Base-by-base conservation (phyloP, 2,113 vertebrate species). In the Tamias sibiricus region DNA sequence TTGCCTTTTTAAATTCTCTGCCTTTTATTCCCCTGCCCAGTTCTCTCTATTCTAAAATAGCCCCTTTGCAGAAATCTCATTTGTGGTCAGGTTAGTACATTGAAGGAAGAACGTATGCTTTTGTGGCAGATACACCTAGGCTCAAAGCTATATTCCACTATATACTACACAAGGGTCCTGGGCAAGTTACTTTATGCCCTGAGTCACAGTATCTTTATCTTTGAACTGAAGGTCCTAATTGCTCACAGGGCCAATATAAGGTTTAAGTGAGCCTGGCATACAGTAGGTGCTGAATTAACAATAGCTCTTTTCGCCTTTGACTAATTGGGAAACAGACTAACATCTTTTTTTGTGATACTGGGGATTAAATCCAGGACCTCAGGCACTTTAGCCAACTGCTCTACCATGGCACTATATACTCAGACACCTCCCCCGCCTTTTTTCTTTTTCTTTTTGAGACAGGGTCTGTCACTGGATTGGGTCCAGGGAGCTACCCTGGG, bases 11-110 rank as follows among this genome's bases (percentile, higher is more conserved):
- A 74, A 82, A 57, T 54, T 93, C 47, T 91, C 59, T 62, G 35
- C 47, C 26, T 91, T 85, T 84, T 57, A 47, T 42, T 40, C 5
- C 8, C 47, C 4, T 5, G 71, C 35, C 37, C 32, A 54, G 52
- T 52, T 81, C 22, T 90, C n/a, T 69, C 35, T 68, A 40, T 80
- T 83, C 80, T 75, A 82, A 92, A 95, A 87, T 87, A 54, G 30
- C 44, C 14, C 59, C 11, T 94, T 71, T 88, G 49, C 71, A 77
- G 66, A 87, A 83, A 32, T 87, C 62, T 37, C 69, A 37, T 91
- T 72, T 93, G 68, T 81, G n/a, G 64, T 88, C 32, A 44, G 64
- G 75, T 14, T n/a, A 12, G 30, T 79, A 26, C 71, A 76, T 40
- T 93, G 2, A 2, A 91, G 77, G 35, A 79, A 66, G 71, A 84